Evolutionary conservation across 2,888 invertebrate genomes (phyloP), one percentile per base, ranked within the genome.

Genomic region (Melipona bicolor): DNA sequence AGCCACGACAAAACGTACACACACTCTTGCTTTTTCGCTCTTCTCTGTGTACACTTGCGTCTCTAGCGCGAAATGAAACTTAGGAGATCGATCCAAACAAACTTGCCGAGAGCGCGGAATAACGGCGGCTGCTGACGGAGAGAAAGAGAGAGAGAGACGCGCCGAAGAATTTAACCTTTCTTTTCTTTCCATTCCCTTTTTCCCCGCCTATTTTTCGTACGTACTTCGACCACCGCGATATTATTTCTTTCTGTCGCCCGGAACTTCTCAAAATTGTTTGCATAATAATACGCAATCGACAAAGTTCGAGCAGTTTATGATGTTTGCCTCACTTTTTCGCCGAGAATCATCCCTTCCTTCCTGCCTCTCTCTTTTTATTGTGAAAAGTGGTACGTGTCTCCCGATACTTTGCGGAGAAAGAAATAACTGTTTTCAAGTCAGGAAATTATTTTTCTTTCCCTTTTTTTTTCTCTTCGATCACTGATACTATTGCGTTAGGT

Each of bases 221-320:
- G 43, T 43, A 4, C 36, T 61, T 79, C 52, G 17, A n/a, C 27
- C 32, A 27, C n/a, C 54, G 49, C 68, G 68, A 68, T 75, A 62
- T 76, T 76, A 68, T 74, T 74, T 65, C 64, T 36, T 15, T 27
- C 21, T 27, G 15, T 3, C n/a, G 15, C 5, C n/a, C 24, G 50
- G 9, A 75, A 62, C 62, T 54, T 76, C 69, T 2, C 27, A 49
- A 54, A 79, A 76, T 69, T 61, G 69, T 68, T 76, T 79, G 43
- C 62, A 68, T 54, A 76, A 68, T 54, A 76, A 15, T 70, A 52
- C 59, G 70, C 86, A 70, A 69, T 73, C 27, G 78, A 43, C 17
- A 32, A 65, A 36, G 76, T 75, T 62, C 21, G 24, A 70, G 84
- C 84, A 83, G 87, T 90, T 90, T 90, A 88, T 90, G 90, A 84